phyloP scores from a whole-genome alignment of 2,797 vertebrate genomes.

The Poliocrania exsul region DNA sequence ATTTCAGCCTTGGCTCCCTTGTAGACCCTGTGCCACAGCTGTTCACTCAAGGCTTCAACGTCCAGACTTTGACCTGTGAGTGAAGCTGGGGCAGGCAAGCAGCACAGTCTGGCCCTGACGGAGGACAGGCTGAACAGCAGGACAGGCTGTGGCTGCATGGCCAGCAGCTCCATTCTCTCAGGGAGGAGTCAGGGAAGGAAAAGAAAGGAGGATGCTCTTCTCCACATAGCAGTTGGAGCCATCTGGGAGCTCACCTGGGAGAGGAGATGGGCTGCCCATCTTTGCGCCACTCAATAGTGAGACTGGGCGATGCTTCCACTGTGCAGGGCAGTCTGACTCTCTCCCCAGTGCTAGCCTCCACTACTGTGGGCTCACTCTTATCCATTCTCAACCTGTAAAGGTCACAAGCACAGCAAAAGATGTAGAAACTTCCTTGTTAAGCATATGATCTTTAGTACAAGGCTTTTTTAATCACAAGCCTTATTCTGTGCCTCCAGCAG shows the following conservation, averaged over 20 bases:
- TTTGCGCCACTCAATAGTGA: constrained; percentile 87
- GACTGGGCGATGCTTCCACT: constrained; percentile 75
- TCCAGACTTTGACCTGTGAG: neutral
- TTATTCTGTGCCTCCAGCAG: neutral
- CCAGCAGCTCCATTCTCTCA: neutral
- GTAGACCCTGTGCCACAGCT: neutral
- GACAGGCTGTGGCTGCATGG: fast-evolving
- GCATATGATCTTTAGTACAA: neutral
- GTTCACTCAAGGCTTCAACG: neutral
- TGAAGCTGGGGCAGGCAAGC: neutral
- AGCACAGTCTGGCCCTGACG: fast-evolving
- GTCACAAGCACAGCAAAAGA: neutral
- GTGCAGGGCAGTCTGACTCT: constrained; percentile 81
- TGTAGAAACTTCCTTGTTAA: neutral
- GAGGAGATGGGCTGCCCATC: constrained; percentile 80
- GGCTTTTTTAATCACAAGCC: neutral
- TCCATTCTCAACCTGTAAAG: constrained; percentile 84
- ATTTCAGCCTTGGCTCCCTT: neutral
- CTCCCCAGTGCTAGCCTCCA: constrained; percentile 84
- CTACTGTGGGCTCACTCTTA: constrained; percentile 68
- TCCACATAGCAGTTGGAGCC: fast-evolving
- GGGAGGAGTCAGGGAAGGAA: neutral
- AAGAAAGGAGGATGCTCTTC: neutral
- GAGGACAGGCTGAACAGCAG: neutral
- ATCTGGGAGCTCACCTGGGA: constrained; percentile 76